Conservation (phyloP, 2,113 vertebrate species). For the Ageneiosus marmoratus region DNA sequence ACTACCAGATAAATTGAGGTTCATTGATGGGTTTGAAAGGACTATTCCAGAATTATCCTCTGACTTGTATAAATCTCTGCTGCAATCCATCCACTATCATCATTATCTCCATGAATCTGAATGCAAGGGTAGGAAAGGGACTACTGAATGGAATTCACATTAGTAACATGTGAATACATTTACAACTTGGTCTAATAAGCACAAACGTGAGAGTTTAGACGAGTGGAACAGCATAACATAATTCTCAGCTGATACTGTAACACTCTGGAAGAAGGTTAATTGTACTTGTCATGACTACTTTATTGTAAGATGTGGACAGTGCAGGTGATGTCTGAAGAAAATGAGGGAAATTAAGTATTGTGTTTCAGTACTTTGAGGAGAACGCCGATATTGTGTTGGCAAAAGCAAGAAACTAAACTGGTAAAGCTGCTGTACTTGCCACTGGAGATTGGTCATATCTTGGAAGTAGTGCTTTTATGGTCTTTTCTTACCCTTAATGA, state of each 20-base stretch:
- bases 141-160: neutral
- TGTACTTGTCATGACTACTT: neutral
- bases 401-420: neutral
- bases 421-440: neutral
- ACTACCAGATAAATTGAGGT: neutral
- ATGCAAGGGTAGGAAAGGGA: neutral
- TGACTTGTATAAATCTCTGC: neutral
- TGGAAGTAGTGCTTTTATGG: neutral
- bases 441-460: constrained; percentile 5
- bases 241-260: neutral
- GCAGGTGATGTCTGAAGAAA: neutral
- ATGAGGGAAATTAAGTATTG: neutral
- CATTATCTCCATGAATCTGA: neutral
- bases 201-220: neutral
- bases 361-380: neutral
- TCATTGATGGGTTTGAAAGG: neutral
- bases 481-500: neutral
- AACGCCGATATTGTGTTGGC: neutral
- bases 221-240: neutral
- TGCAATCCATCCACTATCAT: neutral
- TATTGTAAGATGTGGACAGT: neutral
- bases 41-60: neutral
- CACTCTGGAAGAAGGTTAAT: neutral
- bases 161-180: neutral
- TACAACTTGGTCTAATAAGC: neutral